Evolutionary conservation across 1,140 invertebrate genomes (phyloP).

Genomic region (Bombyx mandarina): DNA sequence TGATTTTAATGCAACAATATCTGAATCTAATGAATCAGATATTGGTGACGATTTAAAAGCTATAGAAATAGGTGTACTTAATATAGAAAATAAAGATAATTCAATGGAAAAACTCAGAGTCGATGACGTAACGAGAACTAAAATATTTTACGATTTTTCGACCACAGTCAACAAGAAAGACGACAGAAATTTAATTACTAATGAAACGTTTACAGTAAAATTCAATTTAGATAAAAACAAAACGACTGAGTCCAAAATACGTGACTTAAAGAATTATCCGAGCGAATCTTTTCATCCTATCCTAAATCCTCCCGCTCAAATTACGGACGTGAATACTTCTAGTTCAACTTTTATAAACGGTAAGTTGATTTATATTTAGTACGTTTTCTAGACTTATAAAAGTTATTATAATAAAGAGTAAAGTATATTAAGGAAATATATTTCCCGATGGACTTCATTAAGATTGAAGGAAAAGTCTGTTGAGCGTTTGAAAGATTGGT

Average conservation of each 20-base stretch:
- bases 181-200: slow-evolving; percentile 4
- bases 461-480: too few species aligned
- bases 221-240: slow-evolving; percentile 4
- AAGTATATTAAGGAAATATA: too few species aligned
- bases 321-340: slow-evolving; percentile 23
- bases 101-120: slow-evolving; percentile 48
- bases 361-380: slow-evolving; percentile 22
- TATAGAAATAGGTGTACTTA: background rate
- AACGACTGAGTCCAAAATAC: slow-evolving; percentile 4
- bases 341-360: slow-evolving; percentile 24
- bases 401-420: too few species aligned
- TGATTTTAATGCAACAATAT: too few species aligned
- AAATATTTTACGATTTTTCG: slow-evolving; percentile 50
- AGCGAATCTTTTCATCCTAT: slow-evolving; percentile 6
- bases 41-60: background rate
- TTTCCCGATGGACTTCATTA: too few species aligned
- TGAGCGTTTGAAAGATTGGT: too few species aligned
- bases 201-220: slow-evolving; percentile 8
- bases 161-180: slow-evolving; percentile 36
- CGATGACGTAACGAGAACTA: slow-evolving; percentile 42
- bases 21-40: too few species aligned
- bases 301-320: slow-evolving; percentile 20
- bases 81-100: slow-evolving; percentile 18
- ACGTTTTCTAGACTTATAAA: too few species aligned
- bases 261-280: slow-evolving; percentile 16